Evolutionary conservation across 1,140 invertebrate species (phyloP).

Genomic region (Akabosia matsudoensis): DNA sequence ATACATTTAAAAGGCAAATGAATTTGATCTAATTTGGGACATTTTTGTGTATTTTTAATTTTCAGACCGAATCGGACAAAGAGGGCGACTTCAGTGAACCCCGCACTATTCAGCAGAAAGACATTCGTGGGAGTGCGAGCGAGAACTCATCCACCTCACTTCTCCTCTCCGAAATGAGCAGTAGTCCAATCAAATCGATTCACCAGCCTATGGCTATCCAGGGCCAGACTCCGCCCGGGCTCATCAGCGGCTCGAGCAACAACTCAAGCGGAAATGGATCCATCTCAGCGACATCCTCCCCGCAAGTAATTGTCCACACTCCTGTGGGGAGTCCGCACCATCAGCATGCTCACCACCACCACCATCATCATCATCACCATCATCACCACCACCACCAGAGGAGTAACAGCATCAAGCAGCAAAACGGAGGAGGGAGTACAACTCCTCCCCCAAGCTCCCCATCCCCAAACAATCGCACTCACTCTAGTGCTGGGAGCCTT

Average conservation of each 20-base stretch:
- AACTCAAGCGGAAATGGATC: background rate
- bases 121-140: conserved; percentile 45
- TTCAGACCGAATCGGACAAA: conserved; percentile 44
- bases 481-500: background rate
- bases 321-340: conserved; percentile 7
- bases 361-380: conserved; percentile 22
- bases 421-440: conserved; percentile 1
- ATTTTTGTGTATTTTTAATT: conserved; percentile 28
- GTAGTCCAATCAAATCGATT: conserved; percentile 33
- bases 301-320: background rate
- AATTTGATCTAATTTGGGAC: background rate
- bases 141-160: conserved; percentile 45
- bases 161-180: conserved; percentile 43
- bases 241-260: background rate
- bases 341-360: background rate
- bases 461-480: background rate
- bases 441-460: background rate
- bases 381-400: conserved; percentile 23
- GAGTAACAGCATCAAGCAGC: conserved; percentile 15
- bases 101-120: conserved; percentile 36
- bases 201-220: conserved; percentile 20
- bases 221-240: background rate
- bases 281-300: background rate
- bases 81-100: conserved; percentile 43
- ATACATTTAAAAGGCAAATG: too few relatives aligned